These are phyloP conservation scores for Ceratitis capitata DNA, from an alignment of 1,140 invertebrate genomes.

Conservation along the genomic window DNA sequence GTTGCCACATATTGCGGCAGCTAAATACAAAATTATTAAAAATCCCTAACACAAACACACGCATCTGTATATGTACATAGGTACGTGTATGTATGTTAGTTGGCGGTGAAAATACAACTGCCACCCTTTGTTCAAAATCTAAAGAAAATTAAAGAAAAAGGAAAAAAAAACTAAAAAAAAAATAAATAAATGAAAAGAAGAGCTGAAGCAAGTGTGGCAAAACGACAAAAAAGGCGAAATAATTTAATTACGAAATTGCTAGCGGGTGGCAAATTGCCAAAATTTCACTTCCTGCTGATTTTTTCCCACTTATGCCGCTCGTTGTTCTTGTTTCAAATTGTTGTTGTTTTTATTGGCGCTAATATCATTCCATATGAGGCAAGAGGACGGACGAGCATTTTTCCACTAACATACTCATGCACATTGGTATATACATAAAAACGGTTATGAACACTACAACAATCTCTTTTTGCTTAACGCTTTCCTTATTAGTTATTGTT, in stretches of 20 bases:
- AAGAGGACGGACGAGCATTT: background rate
- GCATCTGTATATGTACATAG: no score
- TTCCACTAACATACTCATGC: background rate
- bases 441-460: no score
- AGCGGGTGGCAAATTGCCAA: conserved; percentile 40
- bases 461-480: background rate
- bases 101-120: no score
- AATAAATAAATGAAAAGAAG: background rate
- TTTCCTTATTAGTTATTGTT: background rate
- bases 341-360: background rate
- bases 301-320: background rate
- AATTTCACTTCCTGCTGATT: conserved; percentile 24
- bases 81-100: no score
- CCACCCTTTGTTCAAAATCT: no score
- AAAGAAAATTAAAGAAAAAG: background rate
- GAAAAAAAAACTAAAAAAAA: background rate
- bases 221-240: conserved; percentile 31
- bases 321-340: background rate
- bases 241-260: conserved; percentile 39
- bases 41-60: no score
- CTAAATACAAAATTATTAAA: background rate
- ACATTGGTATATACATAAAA: background rate
- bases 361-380: background rate
- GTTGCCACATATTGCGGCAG: background rate
- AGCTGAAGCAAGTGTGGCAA: conserved; percentile 5